phyloP scores from a whole-genome alignment of 2,797 vertebrate species.

The Gymnoscopelus microlampas region DNA sequence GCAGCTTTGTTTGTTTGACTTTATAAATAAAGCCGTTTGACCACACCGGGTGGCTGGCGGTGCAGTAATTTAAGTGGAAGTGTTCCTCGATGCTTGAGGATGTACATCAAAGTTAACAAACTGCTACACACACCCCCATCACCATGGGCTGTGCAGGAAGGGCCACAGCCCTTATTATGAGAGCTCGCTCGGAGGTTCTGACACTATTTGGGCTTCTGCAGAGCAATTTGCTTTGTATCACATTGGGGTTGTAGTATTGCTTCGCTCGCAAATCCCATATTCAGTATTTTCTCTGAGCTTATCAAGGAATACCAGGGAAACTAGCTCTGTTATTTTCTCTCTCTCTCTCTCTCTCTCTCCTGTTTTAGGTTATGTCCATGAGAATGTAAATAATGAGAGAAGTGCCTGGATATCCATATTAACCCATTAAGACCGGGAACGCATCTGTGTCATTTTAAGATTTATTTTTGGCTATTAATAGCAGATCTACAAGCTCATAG shows the following conservation, averaged over 20 bases:
- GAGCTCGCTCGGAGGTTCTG: constrained; percentile 10
- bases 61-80: constrained; percentile 22
- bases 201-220: constrained; percentile 18
- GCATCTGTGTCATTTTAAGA: no score
- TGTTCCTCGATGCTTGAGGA: constrained; percentile 22
- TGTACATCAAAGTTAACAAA: constrained; percentile 36
- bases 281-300: constrained; percentile 20
- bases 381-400: constrained; percentile 60
- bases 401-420: constrained; percentile 68
- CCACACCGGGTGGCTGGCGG: no score
- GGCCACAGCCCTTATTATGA: constrained; percentile 11
- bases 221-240: constrained; percentile 27
- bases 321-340: constrained; percentile 40
- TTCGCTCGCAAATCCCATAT: constrained; percentile 4
- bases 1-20: no score
- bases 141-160: constrained; percentile 7
- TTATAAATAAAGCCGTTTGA: no score
- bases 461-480: no score
- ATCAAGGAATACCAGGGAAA: constrained; percentile 8
- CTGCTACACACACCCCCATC: constrained; percentile 12
- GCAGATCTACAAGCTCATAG: no score
- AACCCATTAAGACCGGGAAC: no score
- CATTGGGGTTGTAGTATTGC: constrained; percentile 12
- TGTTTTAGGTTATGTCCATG: constrained; percentile 44
- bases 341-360: constrained; percentile 18